A percentile compares a stretch with the other conserved stretches of the same genome.
Conservation (phyloP, 2,888 invertebrate species). For the Cephus nigrinus region DNA sequence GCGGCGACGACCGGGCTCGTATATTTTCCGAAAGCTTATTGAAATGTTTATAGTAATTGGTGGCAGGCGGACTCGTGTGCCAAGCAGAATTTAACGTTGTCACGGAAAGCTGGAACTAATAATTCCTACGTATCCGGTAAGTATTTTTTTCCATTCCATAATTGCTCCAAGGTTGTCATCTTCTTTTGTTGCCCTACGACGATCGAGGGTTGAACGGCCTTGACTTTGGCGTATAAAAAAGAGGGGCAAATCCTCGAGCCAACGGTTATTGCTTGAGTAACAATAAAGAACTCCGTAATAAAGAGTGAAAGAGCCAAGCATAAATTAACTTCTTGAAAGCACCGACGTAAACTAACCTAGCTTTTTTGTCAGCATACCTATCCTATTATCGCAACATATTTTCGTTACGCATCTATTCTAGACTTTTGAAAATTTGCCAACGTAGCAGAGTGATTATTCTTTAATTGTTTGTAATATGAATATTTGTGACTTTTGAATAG, state of each 20-base stretch:
- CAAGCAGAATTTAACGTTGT: slow-evolving; percentile 23
- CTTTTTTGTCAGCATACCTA: neutral
- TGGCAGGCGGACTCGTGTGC: slow-evolving; percentile 23
- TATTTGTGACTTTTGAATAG: neutral
- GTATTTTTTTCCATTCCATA: slow-evolving; percentile 5
- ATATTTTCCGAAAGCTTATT: slow-evolving; percentile 19
- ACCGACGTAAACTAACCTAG: neutral
- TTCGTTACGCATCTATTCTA: neutral
- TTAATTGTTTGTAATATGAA: neutral
- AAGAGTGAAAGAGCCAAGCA: neutral
- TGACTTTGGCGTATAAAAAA: slow-evolving; percentile 48
- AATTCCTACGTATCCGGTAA: slow-evolving; percentile 29
- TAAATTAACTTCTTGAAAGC: neutral
- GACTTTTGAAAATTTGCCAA: neutral
- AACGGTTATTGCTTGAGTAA: neutral
- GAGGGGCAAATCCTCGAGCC: neutral
- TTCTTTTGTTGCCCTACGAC: slow-evolving; percentile 21
- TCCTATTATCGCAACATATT: neutral
- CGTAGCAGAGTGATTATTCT: neutral
- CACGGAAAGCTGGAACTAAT: slow-evolving; percentile 17
- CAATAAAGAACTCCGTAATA: neutral
- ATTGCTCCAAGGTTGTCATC: slow-evolving; percentile 34
- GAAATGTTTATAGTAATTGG: slow-evolving; percentile 34
- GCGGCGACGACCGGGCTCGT: slow-evolving; percentile 27
- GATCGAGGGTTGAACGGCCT: slow-evolving; percentile 45